Base-by-base conservation (phyloP, 2,888 invertebrate genomes). In the Camptogramma bilineatum region DNA sequence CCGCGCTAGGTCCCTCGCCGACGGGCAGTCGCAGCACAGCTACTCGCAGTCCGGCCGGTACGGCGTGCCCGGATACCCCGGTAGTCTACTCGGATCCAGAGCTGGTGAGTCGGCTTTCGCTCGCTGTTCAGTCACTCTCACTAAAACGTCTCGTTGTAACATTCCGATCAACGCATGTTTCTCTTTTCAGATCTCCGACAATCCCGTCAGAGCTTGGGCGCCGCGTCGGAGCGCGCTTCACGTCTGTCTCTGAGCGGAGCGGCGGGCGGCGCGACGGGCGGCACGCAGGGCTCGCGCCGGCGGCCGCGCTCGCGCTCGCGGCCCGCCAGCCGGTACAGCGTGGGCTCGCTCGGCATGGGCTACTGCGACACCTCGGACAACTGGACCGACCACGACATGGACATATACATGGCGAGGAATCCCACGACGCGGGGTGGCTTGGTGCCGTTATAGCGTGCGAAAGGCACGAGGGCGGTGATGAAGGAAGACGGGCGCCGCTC, bases 361-460 rank as follows among this genome's bases (percentile, higher is more conserved):
- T 97, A 97, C 87, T 97, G 97, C 86, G 97, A 97, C 84, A 97
- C 97, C 84, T 96, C 97, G 55, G 97, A 97, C 85, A 97, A 97
- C 87, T 98, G 98, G 98, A 98, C 98, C 76, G 98, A 98, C 89
- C 98, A 98, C 87, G 98, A 98, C 84, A 97, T 98, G 97, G 98
- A 98, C 79, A 98, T 98, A 80, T 98, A 98, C 90, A 97, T 98
- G 96, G 97, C 98, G 65, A 95, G 98, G 81, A 98, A 98, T 92
- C 97, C 97, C 68, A 97, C 97, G 53, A 96, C 97, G 62, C 95
- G 97, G 79, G 96, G 97, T 83, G 97, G 97, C 71, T 93, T 97
- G 81, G 97, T 97, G 84, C 97, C 97, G 71, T 95, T 97, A 94
- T 97, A 95, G 93, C 91, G 86, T 70, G 87, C 80, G 75, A 78